Base-by-base conservation (phyloP, 2,888 invertebrate species). In the Trachelus tabidus region DNA sequence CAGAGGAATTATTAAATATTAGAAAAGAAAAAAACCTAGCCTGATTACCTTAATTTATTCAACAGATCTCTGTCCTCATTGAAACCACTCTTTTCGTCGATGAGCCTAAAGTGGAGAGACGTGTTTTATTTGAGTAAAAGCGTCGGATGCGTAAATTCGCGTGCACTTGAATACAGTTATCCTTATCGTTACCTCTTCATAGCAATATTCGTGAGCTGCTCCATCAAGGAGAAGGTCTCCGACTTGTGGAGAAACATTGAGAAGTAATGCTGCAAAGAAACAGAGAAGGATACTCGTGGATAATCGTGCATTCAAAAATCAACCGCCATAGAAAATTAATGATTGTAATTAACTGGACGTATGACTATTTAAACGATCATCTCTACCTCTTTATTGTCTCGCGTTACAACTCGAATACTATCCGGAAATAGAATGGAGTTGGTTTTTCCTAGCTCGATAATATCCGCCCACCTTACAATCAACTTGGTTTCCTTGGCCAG, bases 171-270 rank as follows among this genome's bases (percentile, higher is more conserved):
- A 40, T 40, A 40, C 40, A 15, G 40, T 56, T 56, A 6, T 23
- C 9, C 9, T 23, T 56, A 34, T 83, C 85, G 93, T 93, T 90
- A 95, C 95, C 96, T 95, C 93, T 98, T 98, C 95, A 99, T 98
- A 79, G 99, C 98, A 92, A 99, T 95, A 93, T 99, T 99, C 77
- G 98, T 97, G 71, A 99, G 93, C 91, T 99, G 99, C 88, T 98
- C 97, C 95, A 99, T 98, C 85, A 99, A 92, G 30, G 95, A 94
- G 91, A 96, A 98, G 0, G 98, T 98, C 91, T 99, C 98, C 77
- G 94, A 95, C 89, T 97, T 96, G 89, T 95, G 96, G 83, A 98
- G 92, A 88, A 99, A 96, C 95, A 99, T 95, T 12, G 97, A 98
- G 92, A 99, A 99, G 90, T 96, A 95, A 92, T 97, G 96, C 92